Evolutionary conservation across 2,797 vertebrate genomes (phyloP).

Genomic region (Sebastes goodei): DNA sequence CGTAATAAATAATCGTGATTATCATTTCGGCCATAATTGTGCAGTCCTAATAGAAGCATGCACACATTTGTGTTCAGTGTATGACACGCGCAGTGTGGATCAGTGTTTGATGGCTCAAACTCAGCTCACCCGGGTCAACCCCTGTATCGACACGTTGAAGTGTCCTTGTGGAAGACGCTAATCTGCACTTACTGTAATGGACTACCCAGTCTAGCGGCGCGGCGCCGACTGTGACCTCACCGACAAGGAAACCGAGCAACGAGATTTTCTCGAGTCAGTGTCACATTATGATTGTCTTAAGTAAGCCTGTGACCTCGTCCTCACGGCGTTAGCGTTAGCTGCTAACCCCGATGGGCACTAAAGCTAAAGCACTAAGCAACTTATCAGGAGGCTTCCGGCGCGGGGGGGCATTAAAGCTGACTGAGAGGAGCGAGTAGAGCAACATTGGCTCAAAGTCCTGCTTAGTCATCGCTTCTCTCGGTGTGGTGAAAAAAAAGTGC

Average conservation of each 20-base stretch:
- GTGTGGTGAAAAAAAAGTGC: slow-evolving; percentile 49
- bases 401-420: slow-evolving; percentile 36
- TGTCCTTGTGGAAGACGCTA: slow-evolving; percentile 27
- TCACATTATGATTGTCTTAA: slow-evolving; percentile 1
- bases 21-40: too few species aligned
- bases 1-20: too few species aligned
- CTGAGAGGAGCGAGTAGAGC: slow-evolving; percentile 29
- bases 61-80: neutral
- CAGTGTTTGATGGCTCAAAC: neutral
- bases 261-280: neutral
- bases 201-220: neutral
- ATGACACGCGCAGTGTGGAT: neutral
- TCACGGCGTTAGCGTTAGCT: slow-evolving; percentile 4
- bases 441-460: slow-evolving; percentile 29
- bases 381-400: slow-evolving; percentile 49
- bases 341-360: slow-evolving; percentile 6
- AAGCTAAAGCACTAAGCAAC: slow-evolving; percentile 38
- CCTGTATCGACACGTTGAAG: slow-evolving; percentile 4
- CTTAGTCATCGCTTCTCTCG: slow-evolving; percentile 56
- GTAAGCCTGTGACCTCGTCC: slow-evolving; percentile 15
- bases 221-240: neutral
- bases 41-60: neutral
- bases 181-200: slow-evolving; percentile 24
- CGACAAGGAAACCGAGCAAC: neutral
- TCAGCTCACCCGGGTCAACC: neutral